Evolutionary conservation across 37 sponge, comb jelly and placozoan genomes (phyloP).

Genomic region (Cladorhizidae sp.): DNA sequence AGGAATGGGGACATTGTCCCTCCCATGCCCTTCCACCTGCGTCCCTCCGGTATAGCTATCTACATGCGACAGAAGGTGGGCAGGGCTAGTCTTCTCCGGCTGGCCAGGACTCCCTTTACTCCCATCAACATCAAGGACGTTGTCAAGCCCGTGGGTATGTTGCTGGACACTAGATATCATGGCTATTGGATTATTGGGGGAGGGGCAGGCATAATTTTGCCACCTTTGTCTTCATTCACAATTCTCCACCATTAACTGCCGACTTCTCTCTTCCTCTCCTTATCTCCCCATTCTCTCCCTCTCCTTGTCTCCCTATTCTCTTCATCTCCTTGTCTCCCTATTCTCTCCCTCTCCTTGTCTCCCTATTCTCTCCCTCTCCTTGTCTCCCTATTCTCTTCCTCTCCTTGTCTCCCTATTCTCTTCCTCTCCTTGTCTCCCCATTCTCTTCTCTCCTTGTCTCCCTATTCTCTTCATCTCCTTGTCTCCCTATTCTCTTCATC

Average conservation of each 20-base stretch:
- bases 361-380: background rate
- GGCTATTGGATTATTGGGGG: background rate
- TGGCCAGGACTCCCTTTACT: constrained; percentile 28
- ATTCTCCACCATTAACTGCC: too few species aligned
- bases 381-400: background rate
- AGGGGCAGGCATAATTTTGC: background rate
- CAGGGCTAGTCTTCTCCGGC: constrained; percentile 3
- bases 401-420: background rate
- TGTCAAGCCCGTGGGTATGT: constrained; percentile 46
- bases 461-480: background rate
- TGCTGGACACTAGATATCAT: background rate
- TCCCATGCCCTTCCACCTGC: constrained; percentile 58
- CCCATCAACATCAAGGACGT: constrained; percentile 29
- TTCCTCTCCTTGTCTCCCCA: too few species aligned
- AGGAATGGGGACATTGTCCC: constrained; percentile 58
- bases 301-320: background rate
- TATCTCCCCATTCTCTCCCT: background rate
- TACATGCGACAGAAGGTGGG: constrained; percentile 51
- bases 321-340: background rate
- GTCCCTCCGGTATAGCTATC: constrained; percentile 31
- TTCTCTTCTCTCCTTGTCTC: constrained; percentile 4
- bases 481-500: background rate
- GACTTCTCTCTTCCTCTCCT: constrained; percentile 15
- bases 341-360: constrained; percentile 19
- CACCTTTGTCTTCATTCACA: background rate